Evolutionary conservation across 1,140 invertebrate species (phyloP), one percentile per base, ranked within the genome.

Genomic region (Cecropterus lyciades): DNA sequence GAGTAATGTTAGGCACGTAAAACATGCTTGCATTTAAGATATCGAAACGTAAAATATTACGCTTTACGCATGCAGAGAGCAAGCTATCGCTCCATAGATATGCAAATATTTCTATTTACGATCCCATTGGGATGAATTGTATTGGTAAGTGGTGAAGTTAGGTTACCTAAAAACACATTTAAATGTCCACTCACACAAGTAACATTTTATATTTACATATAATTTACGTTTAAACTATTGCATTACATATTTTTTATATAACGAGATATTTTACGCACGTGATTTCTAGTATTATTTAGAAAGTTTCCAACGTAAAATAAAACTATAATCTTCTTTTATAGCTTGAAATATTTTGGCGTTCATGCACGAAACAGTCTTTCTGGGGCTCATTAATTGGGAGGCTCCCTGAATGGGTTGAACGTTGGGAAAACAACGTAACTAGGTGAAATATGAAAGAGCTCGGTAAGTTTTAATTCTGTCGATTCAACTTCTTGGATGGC

Each of bases 401-500:
- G 43, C 55, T 72, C 65, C 76, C 68, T 56, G 62, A 74, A 78
- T 73, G 75, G 63, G 69, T 76, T 70, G 63, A 75, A 56, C 60
- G 52, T 57, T 52, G 73, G 52, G 55, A 72, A 78, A 85, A 82
- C 75, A 84, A 69, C 73, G 65, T 81, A 86, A 86, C 69, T 79
- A 79, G 75, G 82, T 85, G 77, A 89, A 89, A 89, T 87, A 87
- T 87, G 79, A 86, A 87, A 84, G 75, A 83, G 76, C 75, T 81
- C 64, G 78, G 77, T 84, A 86, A 89, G 79, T 87, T 89, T 87
- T 87, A 87, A 87, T 87, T 89, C 79, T 82, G 84, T 80, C 79
- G 80, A 86, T 85, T 87, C 85, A 89, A 89, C 78, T 89, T 87
- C 76, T 84, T 78, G 80, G 80, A 89, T 86, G 83, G 82, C 80